Evolutionary conservation across 2,888 invertebrate species (phyloP).

Genomic region (Drosophila meridiana): DNA sequence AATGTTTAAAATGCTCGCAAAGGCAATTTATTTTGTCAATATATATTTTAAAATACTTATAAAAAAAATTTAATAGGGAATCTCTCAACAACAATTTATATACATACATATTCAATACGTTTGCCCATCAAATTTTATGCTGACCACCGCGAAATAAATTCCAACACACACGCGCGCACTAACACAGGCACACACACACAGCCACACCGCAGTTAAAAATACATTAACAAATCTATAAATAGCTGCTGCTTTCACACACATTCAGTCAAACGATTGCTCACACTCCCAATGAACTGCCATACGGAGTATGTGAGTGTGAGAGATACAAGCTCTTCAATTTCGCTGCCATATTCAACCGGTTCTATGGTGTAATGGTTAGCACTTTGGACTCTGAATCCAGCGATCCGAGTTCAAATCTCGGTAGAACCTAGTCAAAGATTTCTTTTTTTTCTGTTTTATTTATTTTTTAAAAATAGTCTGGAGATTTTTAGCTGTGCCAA

Average conservation of each 20-base stretch:
- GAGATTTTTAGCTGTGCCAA: slow-evolving; percentile 1
- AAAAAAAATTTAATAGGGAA: neutral
- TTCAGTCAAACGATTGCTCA: neutral
- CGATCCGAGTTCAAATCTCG: slow-evolving; percentile 86
- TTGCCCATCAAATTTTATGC: neutral
- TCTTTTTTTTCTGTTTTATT: neutral
- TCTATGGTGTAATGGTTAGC: slow-evolving; percentile 85
- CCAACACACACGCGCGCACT: neutral
- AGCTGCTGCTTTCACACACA: neutral
- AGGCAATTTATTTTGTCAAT: neutral
- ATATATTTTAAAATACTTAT: neutral
- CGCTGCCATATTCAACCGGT: slow-evolving; percentile 48
- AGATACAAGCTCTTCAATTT: slow-evolving; percentile 12
- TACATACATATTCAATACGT: neutral
- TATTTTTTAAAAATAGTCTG: neutral
- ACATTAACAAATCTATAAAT: slow-evolving; percentile 13
- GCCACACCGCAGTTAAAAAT: neutral
- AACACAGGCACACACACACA: neutral
- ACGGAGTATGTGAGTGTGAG: neutral
- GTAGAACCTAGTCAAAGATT: slow-evolving; percentile 81
- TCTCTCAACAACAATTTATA: neutral
- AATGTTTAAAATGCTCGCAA: neutral
- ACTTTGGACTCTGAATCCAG: slow-evolving; percentile 85
- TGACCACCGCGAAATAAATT: neutral
- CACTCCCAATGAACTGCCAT: neutral